Percentiles rank a stretch among this genome's conserved stretches.
Evolutionary conservation across 2,888 invertebrate genomes (phyloP).

Genomic region (Keiferia lycopersicella): DNA sequence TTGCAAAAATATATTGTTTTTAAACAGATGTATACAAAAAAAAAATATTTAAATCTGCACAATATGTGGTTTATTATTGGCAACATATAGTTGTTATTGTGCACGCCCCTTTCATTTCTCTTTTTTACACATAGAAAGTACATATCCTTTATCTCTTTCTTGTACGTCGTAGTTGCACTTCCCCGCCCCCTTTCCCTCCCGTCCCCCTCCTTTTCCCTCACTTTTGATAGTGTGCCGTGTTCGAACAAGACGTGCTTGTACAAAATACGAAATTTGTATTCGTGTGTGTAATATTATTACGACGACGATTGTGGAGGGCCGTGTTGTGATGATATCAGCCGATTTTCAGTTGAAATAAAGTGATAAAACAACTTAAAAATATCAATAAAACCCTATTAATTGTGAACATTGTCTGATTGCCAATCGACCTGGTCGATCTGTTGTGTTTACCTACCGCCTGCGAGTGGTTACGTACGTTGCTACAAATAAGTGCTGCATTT

Average conservation of each 20-base stretch:
- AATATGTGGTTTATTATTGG: neutral
- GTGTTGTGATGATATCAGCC: constrained; percentile 49
- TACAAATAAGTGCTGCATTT: constrained; percentile 66
- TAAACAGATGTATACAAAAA: no score
- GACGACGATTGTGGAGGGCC: constrained; percentile 44
- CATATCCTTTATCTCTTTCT: neutral
- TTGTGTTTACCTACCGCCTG: constrained; percentile 33
- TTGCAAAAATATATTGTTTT: no score
- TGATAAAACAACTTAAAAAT: constrained; percentile 35
- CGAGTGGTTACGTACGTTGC: constrained; percentile 47
- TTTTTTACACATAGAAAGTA: neutral
- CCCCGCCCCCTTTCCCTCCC: neutral
- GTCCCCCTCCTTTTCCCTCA: constrained; percentile 4
- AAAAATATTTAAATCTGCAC: neutral
- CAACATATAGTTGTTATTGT: constrained; percentile 3
- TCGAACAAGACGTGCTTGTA: constrained; percentile 30
- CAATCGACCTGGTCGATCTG: constrained; percentile 27
- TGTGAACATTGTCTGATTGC: constrained; percentile 24
- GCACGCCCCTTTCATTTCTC: neutral
- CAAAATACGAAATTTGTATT: constrained; percentile 25
- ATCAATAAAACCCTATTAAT: constrained; percentile 34
- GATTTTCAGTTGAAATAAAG: constrained; percentile 39
- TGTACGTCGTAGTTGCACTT: constrained; percentile 2
- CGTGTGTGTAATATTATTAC: constrained; percentile 50
- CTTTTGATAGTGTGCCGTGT: constrained; percentile 30